Conservation (phyloP, 2,888 invertebrate species). For the Bembecia ichneumoniformis region DNA sequence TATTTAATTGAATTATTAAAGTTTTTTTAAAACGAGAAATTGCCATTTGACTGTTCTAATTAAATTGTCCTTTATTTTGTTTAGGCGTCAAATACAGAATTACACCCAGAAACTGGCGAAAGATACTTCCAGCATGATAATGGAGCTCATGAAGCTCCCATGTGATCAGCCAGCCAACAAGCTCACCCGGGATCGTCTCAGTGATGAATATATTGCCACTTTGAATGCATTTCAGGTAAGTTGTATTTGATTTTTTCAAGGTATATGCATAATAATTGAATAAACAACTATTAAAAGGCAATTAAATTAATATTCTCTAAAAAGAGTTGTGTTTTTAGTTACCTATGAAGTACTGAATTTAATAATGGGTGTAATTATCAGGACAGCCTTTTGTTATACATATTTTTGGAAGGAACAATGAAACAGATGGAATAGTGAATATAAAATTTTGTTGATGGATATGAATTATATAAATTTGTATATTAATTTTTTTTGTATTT, state of each 20-base stretch:
- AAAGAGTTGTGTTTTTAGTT: too few species aligned
- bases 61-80: conserved; percentile 8
- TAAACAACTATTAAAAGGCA: too few species aligned
- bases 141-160: conserved; percentile 81
- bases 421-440: too few species aligned
- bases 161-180: conserved; percentile 80
- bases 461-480: neutral
- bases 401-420: too few species aligned
- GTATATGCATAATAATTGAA: neutral
- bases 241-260: neutral
- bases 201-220: conserved; percentile 92
- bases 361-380: too few species aligned
- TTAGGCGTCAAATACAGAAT: conserved; percentile 92
- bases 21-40: too few species aligned
- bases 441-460: neutral
- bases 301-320: too few species aligned
- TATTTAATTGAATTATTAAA: too few species aligned
- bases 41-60: too few species aligned
- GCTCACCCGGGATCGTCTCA: conserved; percentile 89
- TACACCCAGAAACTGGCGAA: conserved; percentile 95
- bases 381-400: too few species aligned
- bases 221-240: conserved; percentile 87
- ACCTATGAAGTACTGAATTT: too few species aligned
- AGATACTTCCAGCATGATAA: conserved; percentile 89
- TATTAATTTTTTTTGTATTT: neutral